Evolutionary conservation across 2,797 vertebrate genomes (phyloP), one percentile per base, ranked within the genome.

Genomic region (Tenualosa ilisha): DNA sequence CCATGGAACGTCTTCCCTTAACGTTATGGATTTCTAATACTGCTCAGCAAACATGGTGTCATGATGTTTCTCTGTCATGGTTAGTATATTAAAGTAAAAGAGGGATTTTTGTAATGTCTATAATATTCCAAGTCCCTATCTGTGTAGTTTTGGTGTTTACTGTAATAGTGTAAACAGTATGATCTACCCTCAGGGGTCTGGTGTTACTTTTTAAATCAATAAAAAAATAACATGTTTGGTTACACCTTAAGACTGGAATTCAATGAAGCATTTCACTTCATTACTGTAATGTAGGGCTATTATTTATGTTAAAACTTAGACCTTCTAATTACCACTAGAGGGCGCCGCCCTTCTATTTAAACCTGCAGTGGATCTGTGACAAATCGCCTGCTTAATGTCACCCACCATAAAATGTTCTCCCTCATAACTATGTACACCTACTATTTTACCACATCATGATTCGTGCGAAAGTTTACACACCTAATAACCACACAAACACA

Each of bases 201-300:
- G 72, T 98, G 97, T 97, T 98, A 97, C 97, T 99, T 99, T 99
- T 98, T 99, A 98, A 98, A 94, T 98, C 97, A 99, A 99, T 99
- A 98, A 99, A 99, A 99, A 98, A 97, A 97, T 86, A 84, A 89
- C 96, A 96, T 93, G 94, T 98, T 98, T 98, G 97, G 95, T 96
- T 97, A 98, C 93, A 94, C 61, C 72, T 46, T 79, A 79, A 79
- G 59, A 79, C 17, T 79, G 13, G 46, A 17, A 20, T 40, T 43
- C 20, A 40, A 37, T 37, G 72, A 79, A 79, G 40, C 37, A 79
- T 79, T 51, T 12, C 11, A 5, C 50, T 12, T 46, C 43, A 6
- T 65, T 75, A 40, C 68, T 72, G n/a, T n/a, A n/a, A n/a, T n/a
- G n/a, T n/a, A n/a, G n/a, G n/a, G n/a, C n/a, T 59, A 59, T 75